Percentiles rank a stretch among this genome's conserved stretches.
Conservation (phyloP, 1,140 invertebrate species). For the Caenorhabditis brenneri region DNA sequence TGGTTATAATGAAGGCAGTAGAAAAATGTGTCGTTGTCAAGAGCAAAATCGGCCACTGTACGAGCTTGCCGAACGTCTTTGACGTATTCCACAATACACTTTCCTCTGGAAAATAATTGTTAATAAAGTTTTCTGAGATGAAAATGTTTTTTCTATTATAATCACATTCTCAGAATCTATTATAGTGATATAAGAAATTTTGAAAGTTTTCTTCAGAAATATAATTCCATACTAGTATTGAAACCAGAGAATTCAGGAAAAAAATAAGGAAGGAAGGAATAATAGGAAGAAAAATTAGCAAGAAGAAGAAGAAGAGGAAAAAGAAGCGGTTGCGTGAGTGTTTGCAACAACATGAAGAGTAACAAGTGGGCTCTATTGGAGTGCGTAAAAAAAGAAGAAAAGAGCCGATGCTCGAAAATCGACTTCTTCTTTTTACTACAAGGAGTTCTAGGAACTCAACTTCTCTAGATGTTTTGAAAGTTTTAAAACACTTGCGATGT, state of each 20-base stretch:
- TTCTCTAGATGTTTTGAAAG: too few species aligned
- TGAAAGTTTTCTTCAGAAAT: background rate
- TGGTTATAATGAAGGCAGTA: constrained; percentile 76
- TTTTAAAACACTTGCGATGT: too few species aligned
- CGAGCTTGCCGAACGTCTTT: constrained; percentile 48
- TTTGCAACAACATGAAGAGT: constrained; percentile 12
- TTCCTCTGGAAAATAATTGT: constrained; percentile 64
- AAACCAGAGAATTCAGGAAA: background rate
- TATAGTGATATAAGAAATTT: background rate
- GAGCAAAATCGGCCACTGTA: background rate
- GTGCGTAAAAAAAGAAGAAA: constrained; percentile 28
- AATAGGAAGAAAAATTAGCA: background rate
- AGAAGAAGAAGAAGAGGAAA: background rate
- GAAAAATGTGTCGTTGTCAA: constrained; percentile 72
- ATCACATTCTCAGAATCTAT: background rate
- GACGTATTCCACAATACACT: constrained; percentile 63
- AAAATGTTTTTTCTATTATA: background rate
- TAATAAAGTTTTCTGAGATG: background rate
- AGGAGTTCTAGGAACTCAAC: background rate
- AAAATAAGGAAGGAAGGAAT: background rate
- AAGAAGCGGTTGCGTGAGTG: constrained; percentile 13
- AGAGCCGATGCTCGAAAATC: constrained; percentile 9
- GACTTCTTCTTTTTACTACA: background rate
- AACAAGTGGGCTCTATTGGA: background rate
- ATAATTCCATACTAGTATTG: background rate